Base-by-base conservation (phyloP, 2,113 vertebrate genomes). In the Mastomys natalensis region DNA sequence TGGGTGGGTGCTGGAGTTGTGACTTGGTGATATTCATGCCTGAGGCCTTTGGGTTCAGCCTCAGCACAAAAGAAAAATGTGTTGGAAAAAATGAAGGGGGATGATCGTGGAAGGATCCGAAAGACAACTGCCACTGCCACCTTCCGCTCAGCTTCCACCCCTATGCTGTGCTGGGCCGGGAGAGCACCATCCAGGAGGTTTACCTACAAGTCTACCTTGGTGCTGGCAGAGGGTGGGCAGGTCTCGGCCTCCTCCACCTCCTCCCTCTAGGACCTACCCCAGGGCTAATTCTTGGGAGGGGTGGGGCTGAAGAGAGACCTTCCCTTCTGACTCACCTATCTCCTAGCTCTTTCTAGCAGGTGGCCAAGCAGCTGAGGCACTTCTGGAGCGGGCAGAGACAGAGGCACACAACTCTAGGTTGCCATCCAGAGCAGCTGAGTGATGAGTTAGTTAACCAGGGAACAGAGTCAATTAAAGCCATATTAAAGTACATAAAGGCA, bases 331-430 rank as follows among this genome's bases (percentile, higher is more conserved):
- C n/a, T 87, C 74, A 16, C 55, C 45, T 60, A 64, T 73, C 78
- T 95, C 51, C 86, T 12, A 45, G 43, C 31, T 80, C 92, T 64
- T 93, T 78, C 87, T 68, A 51, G 72, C 72, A 89, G 1, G 26
- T 76, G 17, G 62, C 45, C 58, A 43, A 45, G 87, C 62, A 3
- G 37, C 21, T 10, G 13, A 76, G 62, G 84, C 62, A 13, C 22
- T 13, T n/a, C 55, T 12, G 80, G 37, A 60, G 12, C 58, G 43
- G 81, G 55, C 55, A 43, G n/a, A 22, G 81, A 29, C n/a, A 40
- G 80, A 84, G 80, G 22, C 22, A 43, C 22, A 43, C 37, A 16
- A 4, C 55, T 62, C 81, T 84, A 66, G 40, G 6, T 2, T 48
- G 29, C 48, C 60, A 86, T 6, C 40, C 40, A 21, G 4, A 34